Percentiles rank a stretch among this genome's conserved stretches.
phyloP scores from a whole-genome alignment of 2,113 vertebrate genomes.

The Lutjanus erythropterus region DNA sequence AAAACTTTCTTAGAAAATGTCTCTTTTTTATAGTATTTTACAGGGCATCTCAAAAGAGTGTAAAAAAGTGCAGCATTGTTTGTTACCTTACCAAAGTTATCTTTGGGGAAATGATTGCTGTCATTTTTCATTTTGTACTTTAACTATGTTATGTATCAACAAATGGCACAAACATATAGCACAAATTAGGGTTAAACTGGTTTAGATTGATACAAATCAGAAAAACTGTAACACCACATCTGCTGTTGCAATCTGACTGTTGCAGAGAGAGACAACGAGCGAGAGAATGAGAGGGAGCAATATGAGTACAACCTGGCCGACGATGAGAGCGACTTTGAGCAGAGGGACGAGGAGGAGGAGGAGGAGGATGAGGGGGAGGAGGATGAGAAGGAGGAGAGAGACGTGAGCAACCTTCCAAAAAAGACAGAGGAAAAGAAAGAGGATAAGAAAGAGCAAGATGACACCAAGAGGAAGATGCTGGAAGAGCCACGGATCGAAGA shows the following conservation, averaged over 20 bases:
- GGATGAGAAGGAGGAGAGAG: constrained; percentile 54
- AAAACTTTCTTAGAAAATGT: too few relatives aligned
- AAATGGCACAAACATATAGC: too few relatives aligned
- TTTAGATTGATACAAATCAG: too few relatives aligned
- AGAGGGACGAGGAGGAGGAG: constrained; percentile 48
- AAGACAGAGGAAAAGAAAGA: constrained; percentile 39
- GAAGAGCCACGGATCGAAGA: constrained; percentile 65
- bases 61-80: too few relatives aligned
- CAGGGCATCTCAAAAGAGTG: too few relatives aligned
- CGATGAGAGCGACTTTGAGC: constrained; percentile 61
- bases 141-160: too few relatives aligned
- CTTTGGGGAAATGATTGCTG: too few relatives aligned
- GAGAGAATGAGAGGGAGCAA: constrained; percentile 39
- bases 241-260: constrained; percentile 7
- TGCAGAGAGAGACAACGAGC: constrained; percentile 76
- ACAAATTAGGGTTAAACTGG: too few relatives aligned
- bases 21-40: too few relatives aligned
- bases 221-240: too few relatives aligned
- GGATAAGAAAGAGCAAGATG: constrained; percentile 34
- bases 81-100: too few relatives aligned
- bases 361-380: constrained; percentile 60
- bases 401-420: background rate
- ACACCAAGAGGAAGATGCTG: constrained; percentile 49
- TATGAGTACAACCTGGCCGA: constrained; percentile 64
- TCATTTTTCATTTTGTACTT: too few relatives aligned